phyloP scores from a whole-genome alignment of 2,888 invertebrate species.

The Dasysyrphus albostriatus region DNA sequence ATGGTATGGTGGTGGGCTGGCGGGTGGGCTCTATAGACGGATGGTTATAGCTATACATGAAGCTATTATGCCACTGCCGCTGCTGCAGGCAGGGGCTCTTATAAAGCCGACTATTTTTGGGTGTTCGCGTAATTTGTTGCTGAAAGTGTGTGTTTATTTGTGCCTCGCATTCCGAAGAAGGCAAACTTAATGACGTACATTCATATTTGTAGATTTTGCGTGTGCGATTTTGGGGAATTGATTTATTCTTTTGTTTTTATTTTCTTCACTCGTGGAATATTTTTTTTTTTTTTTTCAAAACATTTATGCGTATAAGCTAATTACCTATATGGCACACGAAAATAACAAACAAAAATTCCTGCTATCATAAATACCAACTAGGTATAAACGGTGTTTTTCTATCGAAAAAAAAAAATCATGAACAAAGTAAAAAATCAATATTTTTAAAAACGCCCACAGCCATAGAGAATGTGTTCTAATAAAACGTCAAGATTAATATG shows the following conservation, averaged over 20 bases:
- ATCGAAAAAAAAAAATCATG: background rate
- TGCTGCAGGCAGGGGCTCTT: conserved; percentile 47
- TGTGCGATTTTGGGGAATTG: conserved; percentile 50
- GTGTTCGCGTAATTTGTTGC: conserved; percentile 62
- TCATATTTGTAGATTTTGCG: conserved; percentile 43
- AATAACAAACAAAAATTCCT: conserved; percentile 46
- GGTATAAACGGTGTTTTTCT: conserved; percentile 12
- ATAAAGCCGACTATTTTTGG: conserved; percentile 58
- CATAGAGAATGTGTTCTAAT: conserved; percentile 3
- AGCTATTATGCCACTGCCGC: background rate
- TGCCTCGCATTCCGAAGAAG: conserved; percentile 68
- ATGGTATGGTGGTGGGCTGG: background rate
- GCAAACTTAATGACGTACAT: conserved; percentile 69
- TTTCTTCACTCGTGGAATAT: background rate
- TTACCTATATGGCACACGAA: conserved; percentile 52
- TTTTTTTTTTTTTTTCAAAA: conserved; percentile 44
- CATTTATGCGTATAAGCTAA: conserved; percentile 51
- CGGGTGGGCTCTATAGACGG: background rate
- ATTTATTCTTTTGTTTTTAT: conserved; percentile 33
- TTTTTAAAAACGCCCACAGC: conserved; percentile 27
- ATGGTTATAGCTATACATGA: conserved; percentile 24
- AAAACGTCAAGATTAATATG: conserved; percentile 3
- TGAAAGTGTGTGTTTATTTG: conserved; percentile 60
- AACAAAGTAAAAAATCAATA: conserved; percentile 62
- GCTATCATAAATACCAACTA: conserved; percentile 48